Evolutionary conservation across 2,888 invertebrate species (phyloP).

Genomic region (Callyntrura sp.): DNA sequence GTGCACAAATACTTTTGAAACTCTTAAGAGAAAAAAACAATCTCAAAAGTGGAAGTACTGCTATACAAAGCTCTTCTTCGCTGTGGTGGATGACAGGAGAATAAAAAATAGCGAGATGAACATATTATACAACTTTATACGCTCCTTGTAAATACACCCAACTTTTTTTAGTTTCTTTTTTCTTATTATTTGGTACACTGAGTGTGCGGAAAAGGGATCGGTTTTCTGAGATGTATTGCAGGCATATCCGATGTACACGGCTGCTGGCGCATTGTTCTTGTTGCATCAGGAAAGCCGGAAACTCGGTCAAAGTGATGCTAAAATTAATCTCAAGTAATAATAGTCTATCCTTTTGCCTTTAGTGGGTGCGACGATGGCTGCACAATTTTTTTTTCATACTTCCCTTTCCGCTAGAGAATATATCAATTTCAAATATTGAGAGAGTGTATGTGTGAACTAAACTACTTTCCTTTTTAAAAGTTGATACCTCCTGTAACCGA

Average conservation of each 20-base stretch:
- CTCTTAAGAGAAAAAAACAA: background rate
- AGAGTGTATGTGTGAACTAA: too few species aligned
- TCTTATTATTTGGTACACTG: too few species aligned
- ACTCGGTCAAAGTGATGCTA: conserved; percentile 66
- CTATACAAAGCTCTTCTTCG: background rate
- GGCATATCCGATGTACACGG: too few species aligned
- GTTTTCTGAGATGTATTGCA: background rate
- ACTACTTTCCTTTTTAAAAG: background rate
- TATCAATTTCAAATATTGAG: background rate
- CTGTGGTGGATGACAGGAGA: background rate
- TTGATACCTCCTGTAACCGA: too few species aligned
- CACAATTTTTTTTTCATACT: background rate
- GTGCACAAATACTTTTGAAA: background rate
- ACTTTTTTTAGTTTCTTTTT: too few species aligned
- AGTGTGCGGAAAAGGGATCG: too few species aligned
- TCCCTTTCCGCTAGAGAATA: too few species aligned
- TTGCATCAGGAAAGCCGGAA: background rate
- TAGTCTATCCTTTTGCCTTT: background rate
- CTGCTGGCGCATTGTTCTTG: background rate
- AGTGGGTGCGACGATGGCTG: background rate
- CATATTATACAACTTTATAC: background rate
- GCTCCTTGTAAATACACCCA: background rate
- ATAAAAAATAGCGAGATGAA: too few species aligned
- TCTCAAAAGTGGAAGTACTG: conserved; percentile 13
- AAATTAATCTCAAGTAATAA: conserved; percentile 62